Evolutionary conservation across 2,797 vertebrate genomes (phyloP).

Genomic region (Uromys caudimaculatus): DNA sequence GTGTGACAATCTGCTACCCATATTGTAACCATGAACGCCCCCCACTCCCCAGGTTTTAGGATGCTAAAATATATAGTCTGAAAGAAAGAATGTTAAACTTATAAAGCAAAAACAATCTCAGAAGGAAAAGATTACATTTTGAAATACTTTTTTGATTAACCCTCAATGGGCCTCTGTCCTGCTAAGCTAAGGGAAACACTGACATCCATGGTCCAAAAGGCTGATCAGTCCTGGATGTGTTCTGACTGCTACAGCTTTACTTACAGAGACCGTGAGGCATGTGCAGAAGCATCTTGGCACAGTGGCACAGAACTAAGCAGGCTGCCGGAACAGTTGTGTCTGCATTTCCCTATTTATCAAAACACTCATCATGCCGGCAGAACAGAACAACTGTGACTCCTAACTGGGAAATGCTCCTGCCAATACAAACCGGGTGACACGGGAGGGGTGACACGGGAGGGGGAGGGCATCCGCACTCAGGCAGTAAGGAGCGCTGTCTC

Average conservation of each 20-base stretch:
- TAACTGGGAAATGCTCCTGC: constrained; percentile 51
- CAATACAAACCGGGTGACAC: neutral
- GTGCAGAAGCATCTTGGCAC: neutral
- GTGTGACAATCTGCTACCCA: neutral
- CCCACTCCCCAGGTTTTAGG: constrained; percentile 26
- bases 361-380: neutral
- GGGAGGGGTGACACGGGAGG: too few relatives aligned
- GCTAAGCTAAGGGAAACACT: neutral
- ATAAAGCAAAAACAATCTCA: constrained; percentile 32
- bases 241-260: neutral
- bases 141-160: constrained; percentile 7
- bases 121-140: neutral
- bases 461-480: neutral
- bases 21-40: neutral
- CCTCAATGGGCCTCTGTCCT: neutral
- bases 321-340: neutral
- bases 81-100: constrained; percentile 5
- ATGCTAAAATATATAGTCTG: neutral
- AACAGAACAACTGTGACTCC: constrained; percentile 49
- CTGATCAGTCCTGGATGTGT: neutral
- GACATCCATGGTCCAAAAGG: neutral
- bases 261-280: neutral
- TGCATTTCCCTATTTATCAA: constrained; percentile 23
- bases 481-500: neutral
- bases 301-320: neutral